These are phyloP conservation scores for Philhelius pedissequus DNA, from an alignment of 2,888 invertebrate species.

Conservation along the genomic window DNA sequence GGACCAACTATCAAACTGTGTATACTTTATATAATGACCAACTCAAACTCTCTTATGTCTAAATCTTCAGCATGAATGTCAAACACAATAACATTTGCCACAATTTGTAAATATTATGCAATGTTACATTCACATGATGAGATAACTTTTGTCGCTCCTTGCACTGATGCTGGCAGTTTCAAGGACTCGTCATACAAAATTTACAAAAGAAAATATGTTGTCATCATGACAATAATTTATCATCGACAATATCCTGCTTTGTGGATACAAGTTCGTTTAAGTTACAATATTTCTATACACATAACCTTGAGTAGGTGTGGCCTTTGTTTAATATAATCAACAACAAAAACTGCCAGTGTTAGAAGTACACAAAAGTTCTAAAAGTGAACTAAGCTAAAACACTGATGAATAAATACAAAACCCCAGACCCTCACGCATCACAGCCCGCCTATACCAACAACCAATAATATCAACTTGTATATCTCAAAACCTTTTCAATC, in stretches of 20 bases:
- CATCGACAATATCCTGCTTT: neutral
- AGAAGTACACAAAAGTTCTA: neutral
- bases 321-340: neutral
- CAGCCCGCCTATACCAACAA: neutral
- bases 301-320: neutral
- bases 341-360: neutral
- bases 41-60: too few species aligned
- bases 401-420: neutral
- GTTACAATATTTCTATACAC: neutral
- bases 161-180: too few species aligned
- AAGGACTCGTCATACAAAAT: too few species aligned
- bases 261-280: too few species aligned
- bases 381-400: neutral
- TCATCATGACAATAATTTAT: neutral
- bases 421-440: neutral
- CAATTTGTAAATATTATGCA: too few species aligned
- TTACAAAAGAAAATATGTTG: neutral
- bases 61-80: too few species aligned
- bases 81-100: too few species aligned
- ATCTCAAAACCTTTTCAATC: slow-evolving; percentile 16
- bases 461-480: neutral
- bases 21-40: too few species aligned
- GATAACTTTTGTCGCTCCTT: too few species aligned
- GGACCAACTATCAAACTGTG: too few species aligned
- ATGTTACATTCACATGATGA: too few species aligned